Evolutionary conservation across 2,888 invertebrate genomes (phyloP).

Genomic region (Apodemia mormo): DNA sequence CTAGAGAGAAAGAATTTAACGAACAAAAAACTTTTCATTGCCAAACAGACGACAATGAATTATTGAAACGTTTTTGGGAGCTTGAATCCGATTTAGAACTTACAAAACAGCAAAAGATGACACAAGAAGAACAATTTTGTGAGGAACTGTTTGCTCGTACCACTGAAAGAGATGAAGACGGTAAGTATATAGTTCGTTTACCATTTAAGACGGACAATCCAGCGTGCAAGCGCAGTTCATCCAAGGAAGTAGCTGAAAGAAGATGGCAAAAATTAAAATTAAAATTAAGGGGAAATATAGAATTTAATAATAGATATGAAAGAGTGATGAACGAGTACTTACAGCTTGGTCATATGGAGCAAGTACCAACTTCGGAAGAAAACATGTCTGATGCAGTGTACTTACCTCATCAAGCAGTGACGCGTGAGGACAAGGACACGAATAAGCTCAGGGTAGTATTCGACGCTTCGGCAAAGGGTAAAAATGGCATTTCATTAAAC

Average conservation of each 20-base stretch:
- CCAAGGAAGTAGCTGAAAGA: neutral
- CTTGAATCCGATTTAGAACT: neutral
- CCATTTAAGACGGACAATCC: neutral
- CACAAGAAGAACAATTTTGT: neutral
- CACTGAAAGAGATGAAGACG: neutral
- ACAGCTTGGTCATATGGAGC: neutral
- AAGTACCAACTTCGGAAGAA: neutral
- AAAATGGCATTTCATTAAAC: constrained; percentile 30
- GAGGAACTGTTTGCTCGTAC: neutral
- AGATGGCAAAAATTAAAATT: neutral
- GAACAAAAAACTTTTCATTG: no score
- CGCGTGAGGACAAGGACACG: neutral
- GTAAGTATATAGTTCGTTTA: constrained; percentile 1
- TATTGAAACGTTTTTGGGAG: neutral
- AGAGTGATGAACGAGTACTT: neutral
- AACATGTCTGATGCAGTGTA: neutral
- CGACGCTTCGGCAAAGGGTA: constrained; percentile 24
- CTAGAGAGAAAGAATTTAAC: no score
- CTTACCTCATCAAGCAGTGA: neutral
- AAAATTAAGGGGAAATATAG: neutral
- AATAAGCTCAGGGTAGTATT: neutral
- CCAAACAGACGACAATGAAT: no score
- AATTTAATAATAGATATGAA: constrained; percentile 3
- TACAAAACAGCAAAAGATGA: neutral
- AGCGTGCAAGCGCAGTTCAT: neutral